Evolutionary conservation across 2,888 invertebrate species (phyloP), one percentile per base, ranked within the genome.

Genomic region (Agrochola lychnidis): DNA sequence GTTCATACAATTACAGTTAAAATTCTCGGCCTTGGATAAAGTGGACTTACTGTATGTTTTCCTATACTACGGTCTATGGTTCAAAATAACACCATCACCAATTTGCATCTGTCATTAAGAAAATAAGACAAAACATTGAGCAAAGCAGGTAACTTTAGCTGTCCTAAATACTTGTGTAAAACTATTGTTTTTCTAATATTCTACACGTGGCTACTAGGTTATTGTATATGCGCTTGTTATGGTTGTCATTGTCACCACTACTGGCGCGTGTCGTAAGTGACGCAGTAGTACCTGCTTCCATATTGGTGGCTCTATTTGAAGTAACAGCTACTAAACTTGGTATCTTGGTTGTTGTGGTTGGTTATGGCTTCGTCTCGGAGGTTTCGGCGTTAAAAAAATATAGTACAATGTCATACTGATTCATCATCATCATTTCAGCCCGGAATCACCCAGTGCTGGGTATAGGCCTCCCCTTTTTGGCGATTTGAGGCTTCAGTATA

Each of bases 81-180:
- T 56, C 56, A n/a, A 56, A 12, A 56, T 40, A 66, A 45, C 51
- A 51, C 73, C 63, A 71, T 76, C 56, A 68, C 36, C 69, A 66
- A 80, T 77, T 77, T 77, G 30, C 64, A 75, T 67, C 10, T 40
- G 30, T 70, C 59, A 30, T 61, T 48, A 79, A 67, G 59, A 56
- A 78, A 69, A 74, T 51, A n/a, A 76, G 25, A 74, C 64, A 63
- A 70, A 70, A 73, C 68, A 72, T 86, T 77, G 62, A 64, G 74
- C 72, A 79, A 83, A 19, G 7, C 25, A 25, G 48, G 42, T 42
- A 64, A 66, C 25, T 30, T 14, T 25, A 75, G 66, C 48, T 42
- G 76, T 69, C 73, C 66, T 62, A 68, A 73, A 61, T 77, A 78
- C 71, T 67, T 67, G 9, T 48, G 30, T 67, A 75, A 53, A 71